Evolutionary conservation across 1,140 invertebrate genomes (phyloP).

Genomic region (Brachionus koreanus): DNA sequence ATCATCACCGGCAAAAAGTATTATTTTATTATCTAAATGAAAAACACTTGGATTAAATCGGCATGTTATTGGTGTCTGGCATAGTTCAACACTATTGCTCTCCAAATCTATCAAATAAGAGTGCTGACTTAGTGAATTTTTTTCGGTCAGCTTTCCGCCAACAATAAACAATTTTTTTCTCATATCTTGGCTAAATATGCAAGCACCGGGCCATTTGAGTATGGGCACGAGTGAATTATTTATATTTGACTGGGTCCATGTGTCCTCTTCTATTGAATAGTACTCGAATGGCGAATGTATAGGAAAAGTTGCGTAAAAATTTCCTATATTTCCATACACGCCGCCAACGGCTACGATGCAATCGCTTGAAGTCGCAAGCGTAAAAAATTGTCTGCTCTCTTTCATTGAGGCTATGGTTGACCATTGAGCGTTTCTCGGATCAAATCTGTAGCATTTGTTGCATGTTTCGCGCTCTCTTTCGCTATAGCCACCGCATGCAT

Average conservation of each 20-base stretch:
- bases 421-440: conserved; percentile 57
- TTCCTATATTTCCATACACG: conserved; percentile 33
- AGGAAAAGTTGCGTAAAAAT: conserved; percentile 44
- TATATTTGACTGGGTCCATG: background rate
- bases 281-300: background rate
- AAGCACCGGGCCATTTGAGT: conserved; percentile 44
- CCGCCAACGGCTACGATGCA: conserved; percentile 38
- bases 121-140: background rate
- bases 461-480: conserved; percentile 57
- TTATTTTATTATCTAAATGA: background rate
- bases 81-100: background rate
- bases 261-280: conserved; percentile 34
- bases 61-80: background rate
- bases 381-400: conserved; percentile 57
- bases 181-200: background rate
- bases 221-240: background rate
- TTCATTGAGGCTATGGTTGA: conserved; percentile 57
- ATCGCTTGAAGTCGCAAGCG: conserved; percentile 47
- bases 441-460: conserved; percentile 56
- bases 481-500: conserved; percentile 56
- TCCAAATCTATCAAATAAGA: conserved; percentile 24
- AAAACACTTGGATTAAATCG: conserved; percentile 45
- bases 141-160: conserved; percentile 27
- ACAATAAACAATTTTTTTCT: conserved; percentile 27
- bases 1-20: conserved; percentile 42